Evolutionary conservation across 2,797 vertebrate genomes (phyloP).

Genomic region (Tokudaia muenninki): DNA sequence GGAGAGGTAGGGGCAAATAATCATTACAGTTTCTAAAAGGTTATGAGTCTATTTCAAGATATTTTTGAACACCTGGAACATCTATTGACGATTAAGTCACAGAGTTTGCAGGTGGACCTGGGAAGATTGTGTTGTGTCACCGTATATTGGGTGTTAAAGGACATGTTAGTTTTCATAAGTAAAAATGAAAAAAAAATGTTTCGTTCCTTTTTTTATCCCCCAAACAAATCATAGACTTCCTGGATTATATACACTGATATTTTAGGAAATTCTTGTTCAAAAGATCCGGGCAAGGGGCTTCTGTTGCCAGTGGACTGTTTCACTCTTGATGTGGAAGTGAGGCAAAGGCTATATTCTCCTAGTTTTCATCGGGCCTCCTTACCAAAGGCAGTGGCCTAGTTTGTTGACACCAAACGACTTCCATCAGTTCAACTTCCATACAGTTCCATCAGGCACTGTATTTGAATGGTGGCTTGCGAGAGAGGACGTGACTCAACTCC

Average conservation of each 20-base stretch:
- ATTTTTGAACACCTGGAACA: not conserved
- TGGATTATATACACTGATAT: not conserved
- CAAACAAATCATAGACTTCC: not conserved
- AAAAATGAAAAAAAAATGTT: not conserved
- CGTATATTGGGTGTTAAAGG: not conserved
- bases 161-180: not conserved
- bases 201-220: not conserved
- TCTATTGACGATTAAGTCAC: not conserved
- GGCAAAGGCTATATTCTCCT: not conserved
- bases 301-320: not conserved
- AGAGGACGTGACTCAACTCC: not conserved
- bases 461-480: not conserved
- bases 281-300: not conserved
- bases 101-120: not conserved
- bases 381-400: not conserved
- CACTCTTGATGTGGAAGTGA: not conserved
- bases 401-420: not conserved
- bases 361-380: not conserved
- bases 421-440: not conserved
- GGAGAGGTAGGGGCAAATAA: not conserved
- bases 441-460: no score
- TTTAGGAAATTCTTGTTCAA: not conserved
- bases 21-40: not conserved
- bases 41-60: constrained; percentile 14
- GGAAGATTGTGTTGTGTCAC: not conserved